These are phyloP conservation scores for Epistrophe eligans DNA, from an alignment of 2,888 invertebrate genomes.

Conservation along the genomic window DNA sequence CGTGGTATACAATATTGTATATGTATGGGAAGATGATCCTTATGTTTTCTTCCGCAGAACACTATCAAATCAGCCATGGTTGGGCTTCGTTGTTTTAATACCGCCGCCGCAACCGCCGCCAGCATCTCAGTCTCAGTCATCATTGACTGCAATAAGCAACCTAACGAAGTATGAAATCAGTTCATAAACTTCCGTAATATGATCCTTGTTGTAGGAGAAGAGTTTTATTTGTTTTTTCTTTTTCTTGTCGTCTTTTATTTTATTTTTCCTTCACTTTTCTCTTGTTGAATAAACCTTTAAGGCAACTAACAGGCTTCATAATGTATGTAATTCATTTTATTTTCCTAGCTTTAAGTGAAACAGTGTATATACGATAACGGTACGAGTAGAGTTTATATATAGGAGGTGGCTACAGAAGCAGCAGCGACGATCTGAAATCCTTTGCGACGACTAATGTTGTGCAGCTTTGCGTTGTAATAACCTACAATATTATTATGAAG, in stretches of 20 bases:
- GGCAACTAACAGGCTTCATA: constrained; percentile 66
- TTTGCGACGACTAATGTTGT: constrained; percentile 29
- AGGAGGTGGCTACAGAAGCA: neutral
- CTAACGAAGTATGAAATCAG: constrained; percentile 75
- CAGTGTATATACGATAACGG: neutral
- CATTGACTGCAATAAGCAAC: constrained; percentile 74
- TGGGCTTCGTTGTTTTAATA: constrained; percentile 11
- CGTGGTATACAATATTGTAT: neutral
- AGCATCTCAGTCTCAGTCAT: constrained; percentile 35
- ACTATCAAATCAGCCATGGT: constrained; percentile 9
- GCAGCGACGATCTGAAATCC: constrained; percentile 15
- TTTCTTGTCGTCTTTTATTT: constrained; percentile 28
- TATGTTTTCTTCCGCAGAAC: constrained; percentile 27
- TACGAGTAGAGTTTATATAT: neutral
- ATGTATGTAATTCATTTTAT: constrained; percentile 51
- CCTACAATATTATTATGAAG: constrained; percentile 36
- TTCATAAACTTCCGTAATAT: constrained; percentile 74
- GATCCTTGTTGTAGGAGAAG: constrained; percentile 59
- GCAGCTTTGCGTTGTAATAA: constrained; percentile 37
- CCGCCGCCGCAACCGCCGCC: neutral
- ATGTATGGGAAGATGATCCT: constrained; percentile 25
- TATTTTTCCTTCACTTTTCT: constrained; percentile 12
- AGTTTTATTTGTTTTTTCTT: constrained; percentile 61
- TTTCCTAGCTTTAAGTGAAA: constrained; percentile 55
- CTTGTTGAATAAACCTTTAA: constrained; percentile 69